Evolutionary conservation across 1,140 invertebrate species (phyloP), one percentile per base, ranked within the genome.

Genomic region (Lordiphosa stackelbergi): DNA sequence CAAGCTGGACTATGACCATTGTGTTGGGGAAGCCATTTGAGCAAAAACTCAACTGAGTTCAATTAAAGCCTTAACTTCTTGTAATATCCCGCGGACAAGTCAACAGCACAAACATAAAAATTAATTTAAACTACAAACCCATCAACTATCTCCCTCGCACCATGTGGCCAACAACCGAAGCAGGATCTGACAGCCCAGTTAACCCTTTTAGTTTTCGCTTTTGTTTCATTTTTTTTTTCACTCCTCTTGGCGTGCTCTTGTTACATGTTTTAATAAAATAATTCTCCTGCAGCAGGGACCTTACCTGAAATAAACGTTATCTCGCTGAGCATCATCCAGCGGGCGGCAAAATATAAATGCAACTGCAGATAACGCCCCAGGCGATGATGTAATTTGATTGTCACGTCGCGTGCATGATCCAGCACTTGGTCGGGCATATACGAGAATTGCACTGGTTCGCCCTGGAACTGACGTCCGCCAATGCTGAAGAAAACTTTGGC

Each of bases 311-410:
- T 92, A 74, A 95, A 95, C 53, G 91, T 91, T 47, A 97, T 91
- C 88, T 97, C 96, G 81, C 95, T 96, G 64, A 97, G 91, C 89
- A 97, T 91, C 68, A 97, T 93, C 95, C 95, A 97, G 62, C 91
- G 90, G 5, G 93, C 90, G 43, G 94, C 93, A 85, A 97, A 97
- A 88, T 93, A 95, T 22, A 97, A 90, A 75, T 95, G 93, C 38
- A 96, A 88, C 85, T 94, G 94, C 31, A 96, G 88, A 86, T 91
- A 95, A 55, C 91, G 90, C 43, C 93, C 96, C 16, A 95, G 89
- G 31, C 93, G 90, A 75, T 95, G 91, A 75, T 95, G 92, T 40
- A 97, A 90, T 75, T 93, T 93, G 73, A 97, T 93, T 68, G 93
- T 93, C 59, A 97, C 93, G 77, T 95, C 93, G 41, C 95, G 90